Conservation (phyloP, 1,140 invertebrate genomes). For the Drosophila elegans region DNA sequence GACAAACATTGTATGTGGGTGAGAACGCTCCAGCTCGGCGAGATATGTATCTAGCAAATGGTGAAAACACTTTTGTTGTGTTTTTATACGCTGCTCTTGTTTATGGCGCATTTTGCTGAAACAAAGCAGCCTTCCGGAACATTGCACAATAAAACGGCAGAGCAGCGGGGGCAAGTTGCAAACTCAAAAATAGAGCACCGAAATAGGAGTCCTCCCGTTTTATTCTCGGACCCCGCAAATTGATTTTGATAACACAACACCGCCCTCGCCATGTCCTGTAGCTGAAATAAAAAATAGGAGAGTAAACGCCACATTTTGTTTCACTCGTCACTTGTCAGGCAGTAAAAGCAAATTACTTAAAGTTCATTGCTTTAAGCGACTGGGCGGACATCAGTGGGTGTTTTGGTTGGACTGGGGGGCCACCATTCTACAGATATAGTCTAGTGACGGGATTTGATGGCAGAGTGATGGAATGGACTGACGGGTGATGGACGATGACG, state of each 20-base stretch:
- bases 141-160: conserved; percentile 74
- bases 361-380: conserved; percentile 80
- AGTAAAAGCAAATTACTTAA: conserved; percentile 81
- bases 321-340: conserved; percentile 75
- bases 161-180: conserved; percentile 47
- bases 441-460: conserved; percentile 39
- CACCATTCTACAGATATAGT: not conserved
- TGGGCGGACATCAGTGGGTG: conserved; percentile 14
- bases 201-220: conserved; percentile 54
- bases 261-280: conserved; percentile 4
- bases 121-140: conserved; percentile 80
- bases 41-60: conserved; percentile 56
- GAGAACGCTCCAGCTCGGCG: conserved; percentile 8
- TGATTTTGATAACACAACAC: conserved; percentile 72
- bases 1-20: conserved; percentile 67
- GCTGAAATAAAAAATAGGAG: conserved; percentile 47
- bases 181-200: conserved; percentile 77
- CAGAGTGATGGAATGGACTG: conserved; percentile 45
- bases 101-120: conserved; percentile 78
- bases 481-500: conserved; percentile 60
- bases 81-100: conserved; percentile 60
- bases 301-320: conserved; percentile 69
- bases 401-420: not conserved
- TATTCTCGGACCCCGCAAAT: conserved; percentile 47
- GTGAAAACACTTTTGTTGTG: conserved; percentile 41